Base-by-base conservation (phyloP, 2,888 invertebrate genomes). In the Craniophora ligustri region DNA sequence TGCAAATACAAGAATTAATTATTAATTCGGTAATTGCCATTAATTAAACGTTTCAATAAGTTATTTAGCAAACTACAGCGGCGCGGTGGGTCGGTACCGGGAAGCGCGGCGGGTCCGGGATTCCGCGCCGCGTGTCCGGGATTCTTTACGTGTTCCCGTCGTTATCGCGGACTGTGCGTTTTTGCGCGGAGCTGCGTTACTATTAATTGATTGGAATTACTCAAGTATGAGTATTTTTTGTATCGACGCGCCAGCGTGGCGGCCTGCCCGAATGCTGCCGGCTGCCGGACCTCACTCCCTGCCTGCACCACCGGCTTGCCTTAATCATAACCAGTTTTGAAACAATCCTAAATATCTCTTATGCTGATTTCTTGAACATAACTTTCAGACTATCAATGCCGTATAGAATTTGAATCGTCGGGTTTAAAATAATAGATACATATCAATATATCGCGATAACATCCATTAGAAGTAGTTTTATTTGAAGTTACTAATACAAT, bases 161-260 rank as follows among this genome's bases (percentile, higher is more conserved):
- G 48, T 31, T 57, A 59, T 57, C 36, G 54, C 41, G 21, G 45
- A 40, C 32, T 28, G 42, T 21, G 21, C 13, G 39, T 72, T 72
- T 73, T 72, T 72, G 53, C 53, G n/a, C 48, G 47, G 31, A 41
- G 53, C 53, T 63, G 56, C 51, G 45, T 45, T 40, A 60, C 62
- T 65, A 71, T 71, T 67, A 67, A 74, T 72, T 72, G 72, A 68
- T 71, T 68, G 57, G 68, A 59, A 72, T 67, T 59, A 67, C 54
- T 59, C 16, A 49, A 59, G 38, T 53, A 64, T 67, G 40, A 47
- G 30, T 34, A 32, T 57, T 69, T 71, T 69, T 69, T 64, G 62
- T 44, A 34, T 34, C 14, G 21, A 30, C 34, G 56, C 46, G 54
- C 51, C 36, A 61, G 44, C 48, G 67, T 57, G 62, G 39, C 63